phyloP scores from a whole-genome alignment of 2,797 vertebrate species.

The Galago senegalensis region DNA sequence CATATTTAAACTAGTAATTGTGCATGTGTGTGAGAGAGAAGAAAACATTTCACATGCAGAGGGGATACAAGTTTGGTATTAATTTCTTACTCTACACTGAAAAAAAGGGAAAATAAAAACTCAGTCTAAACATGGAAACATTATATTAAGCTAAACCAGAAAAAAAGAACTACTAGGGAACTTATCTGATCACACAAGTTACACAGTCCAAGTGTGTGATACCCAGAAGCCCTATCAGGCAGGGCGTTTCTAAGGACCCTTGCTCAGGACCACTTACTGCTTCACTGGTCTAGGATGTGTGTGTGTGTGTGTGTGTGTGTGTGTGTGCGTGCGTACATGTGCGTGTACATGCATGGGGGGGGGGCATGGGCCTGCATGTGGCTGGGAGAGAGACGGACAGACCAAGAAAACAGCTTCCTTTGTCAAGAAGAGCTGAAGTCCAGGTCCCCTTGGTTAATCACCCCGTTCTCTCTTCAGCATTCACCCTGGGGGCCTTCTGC shows the following conservation, averaged over 20 bases:
- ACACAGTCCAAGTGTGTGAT: neutral
- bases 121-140: neutral
- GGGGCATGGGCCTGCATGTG: accelerated
- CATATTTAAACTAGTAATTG: conserved; percentile 92
- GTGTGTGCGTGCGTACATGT: neutral
- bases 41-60: neutral
- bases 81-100: conserved; percentile 38
- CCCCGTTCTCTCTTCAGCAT: conserved; percentile 83
- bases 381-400: no score
- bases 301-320: neutral
- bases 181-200: conserved; percentile 1
- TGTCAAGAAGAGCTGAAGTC: conserved; percentile 85
- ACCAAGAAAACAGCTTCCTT: conserved; percentile 80
- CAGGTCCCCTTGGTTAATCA: conserved; percentile 85
- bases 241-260: conserved; percentile 1
- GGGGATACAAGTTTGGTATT: neutral
- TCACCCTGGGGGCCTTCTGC: conserved; percentile 85
- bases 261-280: neutral
- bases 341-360: accelerated
- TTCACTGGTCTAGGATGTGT: conserved; percentile 63
- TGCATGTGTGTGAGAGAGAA: neutral
- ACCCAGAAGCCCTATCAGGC: neutral
- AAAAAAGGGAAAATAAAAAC: neutral
- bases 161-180: neutral
- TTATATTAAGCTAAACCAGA: conserved; percentile 29